phyloP scores from a whole-genome alignment of 2,888 invertebrate species.

The Priocnemis perturbator region DNA sequence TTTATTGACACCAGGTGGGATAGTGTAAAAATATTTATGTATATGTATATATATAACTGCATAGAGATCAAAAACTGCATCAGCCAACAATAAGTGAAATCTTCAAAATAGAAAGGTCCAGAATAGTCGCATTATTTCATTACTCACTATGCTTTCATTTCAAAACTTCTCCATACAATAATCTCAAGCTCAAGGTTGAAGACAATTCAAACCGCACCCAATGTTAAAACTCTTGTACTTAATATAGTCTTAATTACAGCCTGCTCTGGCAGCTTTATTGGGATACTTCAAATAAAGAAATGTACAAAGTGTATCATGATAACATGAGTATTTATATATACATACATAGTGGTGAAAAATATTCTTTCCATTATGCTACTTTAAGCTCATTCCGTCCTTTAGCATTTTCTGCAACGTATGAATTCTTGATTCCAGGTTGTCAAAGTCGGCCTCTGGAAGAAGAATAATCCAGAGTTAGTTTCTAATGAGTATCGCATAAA shows the following conservation, averaged over 20 bases:
- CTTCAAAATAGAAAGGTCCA: no score
- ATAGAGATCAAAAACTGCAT: no score
- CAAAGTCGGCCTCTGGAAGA: constrained; percentile 68
- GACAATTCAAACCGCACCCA: background rate
- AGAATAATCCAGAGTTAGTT: constrained; percentile 8
- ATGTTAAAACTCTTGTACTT: background rate
- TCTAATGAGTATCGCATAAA: background rate
- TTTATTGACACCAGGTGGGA: constrained; percentile 27
- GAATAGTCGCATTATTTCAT: no score
- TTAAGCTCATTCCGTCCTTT: constrained; percentile 65
- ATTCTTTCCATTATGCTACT: constrained; percentile 27
- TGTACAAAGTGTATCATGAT: no score
- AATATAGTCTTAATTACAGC: background rate
- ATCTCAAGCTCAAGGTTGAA: background rate
- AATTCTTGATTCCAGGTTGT: constrained; percentile 73
- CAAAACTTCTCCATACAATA: background rate
- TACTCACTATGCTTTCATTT: background rate
- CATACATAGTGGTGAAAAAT: no score
- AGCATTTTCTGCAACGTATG: constrained; percentile 71
- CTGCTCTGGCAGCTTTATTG: background rate
- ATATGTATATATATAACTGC: no score
- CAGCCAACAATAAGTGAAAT: no score
- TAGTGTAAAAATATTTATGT: constrained; percentile 18
- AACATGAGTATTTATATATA: no score
- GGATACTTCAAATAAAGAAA: background rate